These are phyloP conservation scores for Drosophila novamexicana DNA, from an alignment of 1,140 invertebrate species.

Conservation along the genomic window DNA sequence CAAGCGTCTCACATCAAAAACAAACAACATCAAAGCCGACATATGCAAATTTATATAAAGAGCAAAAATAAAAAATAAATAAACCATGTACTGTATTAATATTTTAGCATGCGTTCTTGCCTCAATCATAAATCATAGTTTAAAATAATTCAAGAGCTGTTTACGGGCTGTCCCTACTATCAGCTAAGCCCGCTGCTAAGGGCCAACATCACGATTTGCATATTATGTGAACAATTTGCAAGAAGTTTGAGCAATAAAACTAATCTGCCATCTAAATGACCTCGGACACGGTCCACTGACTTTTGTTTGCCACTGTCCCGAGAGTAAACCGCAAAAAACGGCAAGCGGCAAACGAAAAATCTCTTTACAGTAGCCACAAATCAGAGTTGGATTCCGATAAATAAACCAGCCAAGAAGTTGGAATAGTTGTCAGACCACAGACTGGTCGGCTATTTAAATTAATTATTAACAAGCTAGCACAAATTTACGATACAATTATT, in stretches of 20 bases:
- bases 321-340: conserved; percentile 21
- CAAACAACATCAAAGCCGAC: conserved; percentile 49
- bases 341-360: conserved; percentile 5
- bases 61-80: neutral
- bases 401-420: conserved; percentile 23
- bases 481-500: conserved; percentile 44
- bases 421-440: conserved; percentile 10
- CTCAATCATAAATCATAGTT: conserved; percentile 45
- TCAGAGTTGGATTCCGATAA: conserved; percentile 44
- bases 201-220: conserved; percentile 59
- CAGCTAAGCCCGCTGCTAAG: neutral
- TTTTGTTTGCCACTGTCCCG: conserved; percentile 43
- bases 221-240: conserved; percentile 78
- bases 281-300: conserved; percentile 63
- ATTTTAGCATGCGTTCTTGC: neutral
- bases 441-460: conserved; percentile 34
- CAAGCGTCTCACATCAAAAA: conserved; percentile 44
- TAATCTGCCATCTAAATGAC: conserved; percentile 80
- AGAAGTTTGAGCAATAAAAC: conserved; percentile 72
- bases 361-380: conserved; percentile 44
- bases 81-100: conserved; percentile 8
- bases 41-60: conserved; percentile 42
- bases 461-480: conserved; percentile 40
- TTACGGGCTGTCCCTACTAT: neutral
- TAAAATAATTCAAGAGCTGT: conserved; percentile 37